Conservation (phyloP, 2,113 vertebrate genomes). For the Girardinichthys multiradiatus region DNA sequence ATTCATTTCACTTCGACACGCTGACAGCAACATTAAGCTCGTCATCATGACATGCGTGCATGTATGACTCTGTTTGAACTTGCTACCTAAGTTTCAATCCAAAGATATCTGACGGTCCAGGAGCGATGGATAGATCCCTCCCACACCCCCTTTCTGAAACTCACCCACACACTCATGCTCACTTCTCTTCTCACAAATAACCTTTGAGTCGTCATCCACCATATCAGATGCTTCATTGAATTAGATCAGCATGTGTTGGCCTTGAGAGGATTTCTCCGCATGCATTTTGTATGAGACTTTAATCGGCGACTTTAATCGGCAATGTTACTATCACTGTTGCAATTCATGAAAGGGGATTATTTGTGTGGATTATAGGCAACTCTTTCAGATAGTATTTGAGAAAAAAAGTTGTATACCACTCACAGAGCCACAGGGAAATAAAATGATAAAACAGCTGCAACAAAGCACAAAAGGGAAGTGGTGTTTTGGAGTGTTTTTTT, state of each 20-base stretch:
- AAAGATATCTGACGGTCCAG: conserved; percentile 27
- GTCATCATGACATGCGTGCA: conserved; percentile 22
- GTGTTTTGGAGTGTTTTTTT: not conserved
- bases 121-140: conserved; percentile 11
- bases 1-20: conserved; percentile 36
- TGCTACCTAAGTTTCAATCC: conserved; percentile 5
- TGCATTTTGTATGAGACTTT: conserved; percentile 66
- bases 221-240: conserved; percentile 71
- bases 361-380: conserved; percentile 57
- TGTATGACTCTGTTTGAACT: not conserved
- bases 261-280: conserved; percentile 63
- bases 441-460: conserved; percentile 17
- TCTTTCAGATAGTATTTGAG: conserved; percentile 37
- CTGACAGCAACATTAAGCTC: conserved; percentile 55
- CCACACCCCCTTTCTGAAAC: not conserved
- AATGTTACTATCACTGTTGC: conserved; percentile 50
- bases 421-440: conserved; percentile 20
- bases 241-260: conserved; percentile 74
- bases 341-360: conserved; percentile 63
- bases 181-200: conserved; percentile 47
- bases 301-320: conserved; percentile 67
- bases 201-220: conserved; percentile 53
- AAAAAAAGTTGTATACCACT: conserved; percentile 22
- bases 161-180: conserved; percentile 12
- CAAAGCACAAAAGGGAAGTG: conserved; percentile 11